phyloP scores from a whole-genome alignment of 2,113 vertebrate species.

The Oryzias melastigma region DNA sequence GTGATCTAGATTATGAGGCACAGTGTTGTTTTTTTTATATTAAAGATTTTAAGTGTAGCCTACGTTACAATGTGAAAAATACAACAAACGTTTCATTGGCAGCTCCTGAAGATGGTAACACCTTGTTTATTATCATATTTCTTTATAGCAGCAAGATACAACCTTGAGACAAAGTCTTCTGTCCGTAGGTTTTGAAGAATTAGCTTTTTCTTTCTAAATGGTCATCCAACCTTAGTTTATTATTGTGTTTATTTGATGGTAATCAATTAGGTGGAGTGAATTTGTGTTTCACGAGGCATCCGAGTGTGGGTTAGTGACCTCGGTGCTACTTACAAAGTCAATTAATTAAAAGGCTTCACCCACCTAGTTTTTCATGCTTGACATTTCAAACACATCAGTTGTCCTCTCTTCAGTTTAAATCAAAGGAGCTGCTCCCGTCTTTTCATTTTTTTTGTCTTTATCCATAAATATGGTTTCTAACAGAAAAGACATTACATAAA shows the following conservation, averaged over 20 bases:
- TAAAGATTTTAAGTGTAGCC: no score
- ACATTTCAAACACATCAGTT: slow-evolving; percentile 38
- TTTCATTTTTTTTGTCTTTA: slow-evolving; percentile 3
- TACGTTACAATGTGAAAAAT: no score
- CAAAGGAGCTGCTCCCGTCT: not conserved
- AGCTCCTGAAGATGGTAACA: no score
- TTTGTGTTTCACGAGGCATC: slow-evolving; percentile 21
- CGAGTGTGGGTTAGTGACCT: slow-evolving; percentile 39
- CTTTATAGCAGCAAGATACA: no score
- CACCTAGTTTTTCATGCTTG: slow-evolving; percentile 34
- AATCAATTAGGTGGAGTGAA: slow-evolving; percentile 28
- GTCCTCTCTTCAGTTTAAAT: not conserved
- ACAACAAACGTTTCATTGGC: no score
- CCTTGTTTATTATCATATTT: no score
- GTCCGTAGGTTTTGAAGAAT: slow-evolving; percentile 6
- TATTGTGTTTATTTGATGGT: slow-evolving; percentile 1
- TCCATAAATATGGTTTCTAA: slow-evolving; percentile 27
- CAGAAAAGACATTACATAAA: slow-evolving; percentile 17
- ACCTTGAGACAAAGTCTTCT: no score
- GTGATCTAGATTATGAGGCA: no score
- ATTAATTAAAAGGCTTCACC: slow-evolving; percentile 45
- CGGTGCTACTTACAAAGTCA: slow-evolving; percentile 25
- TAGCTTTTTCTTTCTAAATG: not conserved
- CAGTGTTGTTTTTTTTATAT: no score
- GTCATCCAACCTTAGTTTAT: slow-evolving; percentile 13